These are phyloP conservation scores for Botia almorhae DNA, from an alignment of 2,797 vertebrate genomes.

Conservation along the genomic window DNA sequence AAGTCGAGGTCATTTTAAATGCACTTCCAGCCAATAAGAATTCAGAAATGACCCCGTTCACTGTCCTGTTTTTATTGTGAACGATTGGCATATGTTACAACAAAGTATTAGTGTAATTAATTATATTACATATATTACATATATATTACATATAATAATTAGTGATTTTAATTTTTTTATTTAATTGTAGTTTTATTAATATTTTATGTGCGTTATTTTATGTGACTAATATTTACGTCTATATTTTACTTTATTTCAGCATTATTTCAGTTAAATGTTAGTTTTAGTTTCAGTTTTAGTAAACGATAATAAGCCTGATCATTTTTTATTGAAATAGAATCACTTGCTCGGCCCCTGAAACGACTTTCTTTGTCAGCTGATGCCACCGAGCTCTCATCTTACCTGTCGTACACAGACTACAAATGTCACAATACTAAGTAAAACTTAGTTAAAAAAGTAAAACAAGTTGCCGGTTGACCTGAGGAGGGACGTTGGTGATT, in stretches of 20 bases:
- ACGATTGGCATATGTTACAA: background rate
- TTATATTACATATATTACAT: too few relatives aligned
- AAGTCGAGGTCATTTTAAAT: constrained; percentile 40
- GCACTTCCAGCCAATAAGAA: constrained; percentile 20
- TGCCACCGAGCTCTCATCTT: background rate
- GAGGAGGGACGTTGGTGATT: background rate
- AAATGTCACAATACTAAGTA: background rate
- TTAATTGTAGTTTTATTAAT: too few relatives aligned
- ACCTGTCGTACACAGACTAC: background rate
- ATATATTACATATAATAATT: too few relatives aligned
- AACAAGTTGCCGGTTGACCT: background rate
- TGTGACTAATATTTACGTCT: too few relatives aligned
- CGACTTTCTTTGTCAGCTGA: background rate
- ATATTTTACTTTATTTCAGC: too few relatives aligned
- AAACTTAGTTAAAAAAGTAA: too few relatives aligned
- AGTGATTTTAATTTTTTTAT: too few relatives aligned
- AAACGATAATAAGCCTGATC: background rate
- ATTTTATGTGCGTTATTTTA: too few relatives aligned
- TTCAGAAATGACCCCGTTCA: background rate
- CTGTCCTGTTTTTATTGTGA: background rate
- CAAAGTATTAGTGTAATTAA: background rate
- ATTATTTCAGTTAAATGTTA: too few relatives aligned
- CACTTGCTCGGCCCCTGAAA: background rate
- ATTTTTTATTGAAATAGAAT: background rate
- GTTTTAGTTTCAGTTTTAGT: too few relatives aligned